These are phyloP conservation scores for Corythornis madagascariensis DNA, from an alignment of 2,113 vertebrate genomes.

Conservation along the genomic window DNA sequence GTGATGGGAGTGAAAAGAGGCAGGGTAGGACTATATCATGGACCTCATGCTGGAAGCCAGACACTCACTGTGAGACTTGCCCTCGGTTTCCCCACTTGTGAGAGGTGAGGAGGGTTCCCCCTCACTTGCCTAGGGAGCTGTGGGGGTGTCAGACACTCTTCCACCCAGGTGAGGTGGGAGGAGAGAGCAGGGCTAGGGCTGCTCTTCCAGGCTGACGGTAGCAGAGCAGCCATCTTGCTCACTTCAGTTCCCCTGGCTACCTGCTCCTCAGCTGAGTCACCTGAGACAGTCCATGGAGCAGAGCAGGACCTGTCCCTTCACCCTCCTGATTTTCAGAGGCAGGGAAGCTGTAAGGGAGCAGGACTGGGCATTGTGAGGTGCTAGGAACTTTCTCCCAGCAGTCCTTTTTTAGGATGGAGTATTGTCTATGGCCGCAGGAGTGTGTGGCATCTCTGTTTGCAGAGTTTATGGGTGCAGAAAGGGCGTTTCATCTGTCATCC, in stretches of 20 bases:
- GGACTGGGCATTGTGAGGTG: accelerated
- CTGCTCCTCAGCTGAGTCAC: not conserved
- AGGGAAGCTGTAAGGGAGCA: accelerated
- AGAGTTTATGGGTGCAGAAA: not conserved
- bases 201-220: not conserved
- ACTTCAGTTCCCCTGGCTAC: accelerated
- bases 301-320: not conserved
- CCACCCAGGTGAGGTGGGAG: not conserved
- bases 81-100: not conserved
- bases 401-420: not conserved
- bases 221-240: not conserved
- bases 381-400: not conserved
- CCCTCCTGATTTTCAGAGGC: not conserved
- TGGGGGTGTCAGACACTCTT: not conserved
- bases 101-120: not conserved
- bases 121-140: accelerated
- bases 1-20: not conserved
- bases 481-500: not conserved
- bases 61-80: accelerated
- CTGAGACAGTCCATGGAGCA: not conserved
- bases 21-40: not conserved
- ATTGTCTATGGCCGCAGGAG: accelerated
- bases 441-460: accelerated
- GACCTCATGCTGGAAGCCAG: not conserved
- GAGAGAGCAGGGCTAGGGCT: not conserved